Base-by-base conservation (phyloP, 2,888 invertebrate species). In the Leucophenga maculata region DNA sequence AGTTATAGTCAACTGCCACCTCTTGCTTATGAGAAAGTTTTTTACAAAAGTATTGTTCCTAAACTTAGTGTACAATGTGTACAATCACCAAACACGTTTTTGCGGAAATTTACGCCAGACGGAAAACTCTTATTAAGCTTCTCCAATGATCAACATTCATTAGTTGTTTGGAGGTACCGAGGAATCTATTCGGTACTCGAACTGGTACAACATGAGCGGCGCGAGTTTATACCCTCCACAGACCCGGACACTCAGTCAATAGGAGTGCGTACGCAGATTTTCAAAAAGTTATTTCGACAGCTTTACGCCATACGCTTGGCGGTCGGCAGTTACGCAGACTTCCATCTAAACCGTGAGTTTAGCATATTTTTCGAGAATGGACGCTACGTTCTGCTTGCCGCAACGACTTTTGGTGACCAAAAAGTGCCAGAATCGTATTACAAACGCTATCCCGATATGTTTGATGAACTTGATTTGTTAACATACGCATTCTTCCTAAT, bases 51-150 rank as follows among this genome's bases (percentile, higher is more conserved):
- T 86, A 92, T 98, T 6, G 96, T 95, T 84, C 98, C 98, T 0
- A 97, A 97, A 89, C 73, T 88, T 14, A 85, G 88, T 0, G 75
- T 88, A 22, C 78, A 96, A 22, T 96, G 97, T 89, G 95, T 98
- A 6, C 95, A 97, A 82, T 97, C 97, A 85, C 98, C 98, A 9
- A 95, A 95, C 0, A 97, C 97, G 85, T 98, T 95, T 86, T 89
- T 98, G 57, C 90, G 98, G 72, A 98, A 98, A 89, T 98, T 98
- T 87, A 97, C 97, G 75, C 98, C 98, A 0, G 95, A 97, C 90
- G 98, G 98, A 32, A 94, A 93, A 83, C 92, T 94, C 88, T 92
- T 97, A 70, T 92, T 97, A 70, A 95, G 95, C 0, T 96, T 97
- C 88, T 95, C 96, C 57, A 92, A 94, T 9, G 96, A 97, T 88